Percentiles rank a stretch among this genome's conserved stretches.
Evolutionary conservation across 2,888 invertebrate genomes (phyloP).

Genomic region (Pemphredon lugubris): DNA sequence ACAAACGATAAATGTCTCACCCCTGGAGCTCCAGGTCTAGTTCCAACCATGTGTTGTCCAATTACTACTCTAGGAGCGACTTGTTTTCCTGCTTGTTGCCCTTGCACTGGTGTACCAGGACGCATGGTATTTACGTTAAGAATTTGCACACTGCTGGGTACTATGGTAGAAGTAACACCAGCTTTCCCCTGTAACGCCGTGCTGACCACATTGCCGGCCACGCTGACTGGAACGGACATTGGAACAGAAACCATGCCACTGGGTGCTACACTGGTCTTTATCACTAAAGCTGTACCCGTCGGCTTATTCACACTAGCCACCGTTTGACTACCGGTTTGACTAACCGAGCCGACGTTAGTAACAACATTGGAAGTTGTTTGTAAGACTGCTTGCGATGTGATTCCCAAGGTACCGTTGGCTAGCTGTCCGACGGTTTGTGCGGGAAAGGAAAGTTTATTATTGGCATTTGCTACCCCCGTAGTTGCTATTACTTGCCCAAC

Average conservation of each 20-base stretch:
- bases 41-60: slow-evolving; percentile 91
- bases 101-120: slow-evolving; percentile 87
- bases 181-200: slow-evolving; percentile 75
- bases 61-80: slow-evolving; percentile 92
- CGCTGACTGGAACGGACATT: slow-evolving; percentile 79
- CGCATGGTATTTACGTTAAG: slow-evolving; percentile 88
- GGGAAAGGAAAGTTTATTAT: slow-evolving; percentile 85
- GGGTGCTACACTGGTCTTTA: slow-evolving; percentile 79
- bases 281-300: slow-evolving; percentile 80
- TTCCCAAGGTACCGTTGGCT: slow-evolving; percentile 87
- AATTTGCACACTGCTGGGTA: slow-evolving; percentile 91
- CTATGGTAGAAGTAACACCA: slow-evolving; percentile 83
- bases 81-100: slow-evolving; percentile 85
- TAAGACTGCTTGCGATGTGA: slow-evolving; percentile 83
- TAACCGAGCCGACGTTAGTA: slow-evolving; percentile 66
- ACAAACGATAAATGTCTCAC: slow-evolving; percentile 82
- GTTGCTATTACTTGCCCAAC: slow-evolving; percentile 76
- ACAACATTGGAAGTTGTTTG: slow-evolving; percentile 82
- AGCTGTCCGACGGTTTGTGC: slow-evolving; percentile 83
- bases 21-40: slow-evolving; percentile 91
- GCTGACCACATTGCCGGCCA: slow-evolving; percentile 72
- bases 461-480: slow-evolving; percentile 81
- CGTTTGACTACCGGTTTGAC: slow-evolving; percentile 67
- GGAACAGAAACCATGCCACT: slow-evolving; percentile 80
- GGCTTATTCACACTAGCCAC: slow-evolving; percentile 74